Base-by-base conservation (phyloP, 2,797 vertebrate genomes). In the Allobates femoralis region DNA sequence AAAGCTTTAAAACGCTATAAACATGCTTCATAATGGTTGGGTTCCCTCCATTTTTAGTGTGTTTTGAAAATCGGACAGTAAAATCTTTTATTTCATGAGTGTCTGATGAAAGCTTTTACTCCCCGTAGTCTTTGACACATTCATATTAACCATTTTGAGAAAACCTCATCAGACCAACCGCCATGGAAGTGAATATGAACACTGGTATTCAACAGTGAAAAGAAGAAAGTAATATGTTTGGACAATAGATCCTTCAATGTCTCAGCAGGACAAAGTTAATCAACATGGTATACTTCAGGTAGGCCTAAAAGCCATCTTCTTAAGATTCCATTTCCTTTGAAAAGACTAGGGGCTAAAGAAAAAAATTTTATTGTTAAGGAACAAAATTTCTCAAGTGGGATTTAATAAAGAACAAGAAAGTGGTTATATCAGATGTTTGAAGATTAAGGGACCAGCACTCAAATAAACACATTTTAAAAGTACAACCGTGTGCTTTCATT, bases 351-450 rank as follows among this genome's bases (percentile, higher is more conserved):
- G 56, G 75, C 75, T 77, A 56, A 77, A 12, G 16, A 77, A 53
- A 77, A 77, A 18, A 50, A n/a, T 77, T 77, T 53, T 50, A 53
- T 77, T 77, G 75, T 77, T 77, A 77, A 56, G 28, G n/a, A 79
- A 62, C 77, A 79, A 41, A 41, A 79, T 60, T 79, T 79, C 51
- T 79, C 77, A 79, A 60, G 77, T 79, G 77, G 34, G 77, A 79
- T 79, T 79, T 79, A 79, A 62, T 79, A 60, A 62, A 41, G 56
- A 58, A 62, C 32, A 79, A 58, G 18, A 56, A 60, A 60, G 53
- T 34, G 23, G 23, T 18, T 58, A 62, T 41, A 23, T 79, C 16
- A 28, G 77, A 79, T 60, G 30, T 81, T 81, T 81, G 26, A 41
- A 81, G 41, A 81, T 64, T 64, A 64, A 66, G 26, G n/a, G 58